Evolutionary conservation across 1,140 invertebrate genomes (phyloP), one percentile per base, ranked within the genome.

Genomic region (Apis cerana): DNA sequence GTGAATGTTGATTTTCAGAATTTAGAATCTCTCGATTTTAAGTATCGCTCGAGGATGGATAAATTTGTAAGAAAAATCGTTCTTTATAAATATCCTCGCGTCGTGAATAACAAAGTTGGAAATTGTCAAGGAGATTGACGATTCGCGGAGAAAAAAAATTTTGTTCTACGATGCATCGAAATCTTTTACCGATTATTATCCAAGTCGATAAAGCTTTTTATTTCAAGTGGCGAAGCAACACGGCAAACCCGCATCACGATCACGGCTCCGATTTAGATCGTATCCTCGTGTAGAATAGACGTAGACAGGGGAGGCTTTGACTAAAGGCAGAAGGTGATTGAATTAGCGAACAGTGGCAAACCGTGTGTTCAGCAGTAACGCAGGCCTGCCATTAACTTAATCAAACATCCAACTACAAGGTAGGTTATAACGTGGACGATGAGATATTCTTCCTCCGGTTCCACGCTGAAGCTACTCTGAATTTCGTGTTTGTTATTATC

Each of bases 371-470:
- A 74, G 50, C 78, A 52, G 23, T 52, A n/a, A 72, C 27, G 43
- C 58, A 50, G 68, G 19, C 52, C 64, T 50, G 65, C 79, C 79
- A 80, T 80, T 80, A 80, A 74, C 70, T 80, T 81, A 67, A 81
- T 75, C 71, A 75, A 81, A 75, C 79, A 75, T 65, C n/a, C 33
- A 15, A 27, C 59, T 75, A 67, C 61, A n/a, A 62, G 58, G 52
- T 72, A 59, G 11, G 23, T 23, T 11, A 15, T 27, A 67, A 54
- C 62, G 27, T 4, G 50, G 10, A 67, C 13, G 23, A n/a, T 33
- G 50, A n/a, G 33, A 76, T 76, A 52, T 65, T 76, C 61, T 76
- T 76, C 71, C 54, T 8, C 56, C 10, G 1, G 3, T 27, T n/a
- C 19, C 0, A 2, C 71, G 33, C 59, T 21, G 11, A 3, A 59